Conservation (phyloP, 1,140 invertebrate genomes). For the Lanistes nyassanus region DNA sequence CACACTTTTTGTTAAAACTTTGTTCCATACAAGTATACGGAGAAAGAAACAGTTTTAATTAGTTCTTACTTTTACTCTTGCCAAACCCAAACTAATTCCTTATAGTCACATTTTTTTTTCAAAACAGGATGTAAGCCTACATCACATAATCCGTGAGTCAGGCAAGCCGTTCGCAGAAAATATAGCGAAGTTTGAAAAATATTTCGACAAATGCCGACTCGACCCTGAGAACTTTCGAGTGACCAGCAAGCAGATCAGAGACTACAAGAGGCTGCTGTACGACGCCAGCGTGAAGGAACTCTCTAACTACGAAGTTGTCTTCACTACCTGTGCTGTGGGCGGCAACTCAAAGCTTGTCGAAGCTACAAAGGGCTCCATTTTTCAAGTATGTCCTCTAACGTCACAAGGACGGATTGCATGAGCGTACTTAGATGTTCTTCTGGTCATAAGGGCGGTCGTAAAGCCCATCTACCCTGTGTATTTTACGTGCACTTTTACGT, state of each 20-base stretch:
- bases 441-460: too few relatives aligned
- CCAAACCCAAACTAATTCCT: too few relatives aligned
- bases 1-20: too few relatives aligned
- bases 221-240: slow-evolving; percentile 19
- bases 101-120: neutral
- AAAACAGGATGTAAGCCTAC: slow-evolving; percentile 34
- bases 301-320: slow-evolving; percentile 38
- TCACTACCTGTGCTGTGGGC: slow-evolving; percentile 42
- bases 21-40: too few relatives aligned
- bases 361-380: slow-evolving; percentile 16
- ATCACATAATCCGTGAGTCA: slow-evolving; percentile 44
- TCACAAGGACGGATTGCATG: too few relatives aligned
- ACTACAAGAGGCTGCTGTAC: slow-evolving; percentile 33
- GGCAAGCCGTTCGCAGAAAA: slow-evolving; percentile 45
- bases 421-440: too few relatives aligned
- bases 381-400: slow-evolving; percentile 21
- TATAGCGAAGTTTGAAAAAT: slow-evolving; percentile 37
- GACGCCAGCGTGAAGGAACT: slow-evolving; percentile 38
- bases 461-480: too few relatives aligned
- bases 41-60: too few relatives aligned
- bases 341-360: slow-evolving; percentile 36
- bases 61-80: too few relatives aligned
- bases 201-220: slow-evolving; percentile 25
- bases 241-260: slow-evolving; percentile 20
- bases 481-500: too few relatives aligned